Evolutionary conservation across 2,888 invertebrate species (phyloP).

Genomic region (Rotaria sp.): DNA sequence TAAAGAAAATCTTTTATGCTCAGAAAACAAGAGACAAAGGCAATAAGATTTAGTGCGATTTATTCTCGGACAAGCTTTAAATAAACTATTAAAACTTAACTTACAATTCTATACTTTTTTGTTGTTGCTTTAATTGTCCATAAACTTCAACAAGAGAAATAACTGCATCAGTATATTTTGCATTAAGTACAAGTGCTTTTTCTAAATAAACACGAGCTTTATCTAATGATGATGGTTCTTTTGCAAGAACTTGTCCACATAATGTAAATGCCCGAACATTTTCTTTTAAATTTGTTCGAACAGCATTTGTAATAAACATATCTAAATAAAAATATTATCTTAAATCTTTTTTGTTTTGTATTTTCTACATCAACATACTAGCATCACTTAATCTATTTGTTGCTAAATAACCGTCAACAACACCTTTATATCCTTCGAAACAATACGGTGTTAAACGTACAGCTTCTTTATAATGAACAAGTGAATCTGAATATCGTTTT

Average conservation of each 20-base stretch:
- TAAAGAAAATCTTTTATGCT: no score
- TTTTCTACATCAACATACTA: background rate
- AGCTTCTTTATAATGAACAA: constrained; percentile 65
- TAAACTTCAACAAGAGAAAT: constrained; percentile 4
- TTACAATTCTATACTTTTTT: constrained; percentile 19
- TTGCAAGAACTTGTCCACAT: constrained; percentile 20
- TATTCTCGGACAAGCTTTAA: no score
- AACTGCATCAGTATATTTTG: background rate
- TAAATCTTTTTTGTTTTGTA: background rate
- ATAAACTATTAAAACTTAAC: background rate
- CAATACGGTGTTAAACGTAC: constrained; percentile 62
- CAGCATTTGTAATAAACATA: constrained; percentile 10
- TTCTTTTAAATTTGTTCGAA: background rate
- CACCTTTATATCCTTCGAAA: constrained; percentile 68
- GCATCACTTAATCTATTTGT: background rate
- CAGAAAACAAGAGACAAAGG: no score
- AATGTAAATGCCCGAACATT: constrained; percentile 12
- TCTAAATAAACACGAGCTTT: background rate
- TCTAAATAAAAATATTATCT: background rate
- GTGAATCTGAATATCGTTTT: constrained; percentile 65
- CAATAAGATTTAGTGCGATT: no score
- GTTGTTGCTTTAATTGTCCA: constrained; percentile 8
- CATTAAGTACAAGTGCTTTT: background rate
- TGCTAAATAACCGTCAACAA: constrained; percentile 39
- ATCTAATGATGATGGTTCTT: constrained; percentile 6